A percentile compares a stretch with the other conserved stretches of the same genome.
These are phyloP conservation scores for Toxotes lorentzi DNA, from an alignment of 2,797 vertebrate species.

Conservation along the genomic window DNA sequence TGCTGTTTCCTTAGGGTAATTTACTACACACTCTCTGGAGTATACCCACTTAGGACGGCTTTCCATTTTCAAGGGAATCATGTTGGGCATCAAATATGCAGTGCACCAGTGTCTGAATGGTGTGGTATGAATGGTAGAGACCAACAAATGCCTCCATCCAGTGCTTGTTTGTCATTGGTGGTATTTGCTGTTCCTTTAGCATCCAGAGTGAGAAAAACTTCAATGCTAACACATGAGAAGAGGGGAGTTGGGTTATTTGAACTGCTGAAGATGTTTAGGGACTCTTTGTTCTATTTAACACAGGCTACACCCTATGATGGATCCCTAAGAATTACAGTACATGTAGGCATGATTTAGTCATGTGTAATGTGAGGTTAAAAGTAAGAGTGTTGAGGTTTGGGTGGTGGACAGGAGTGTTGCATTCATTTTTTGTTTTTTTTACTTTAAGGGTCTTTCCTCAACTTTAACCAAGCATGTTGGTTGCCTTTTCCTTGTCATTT, in stretches of 20 bases:
- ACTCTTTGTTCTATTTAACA: not conserved
- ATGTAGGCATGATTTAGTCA: not conserved
- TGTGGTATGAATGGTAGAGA: not conserved
- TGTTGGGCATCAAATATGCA: conserved; percentile 59
- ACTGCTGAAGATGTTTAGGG: not conserved
- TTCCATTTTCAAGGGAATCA: conserved; percentile 82
- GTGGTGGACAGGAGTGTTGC: too few species aligned
- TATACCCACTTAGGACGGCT: conserved; percentile 65
- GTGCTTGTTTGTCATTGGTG: not conserved
- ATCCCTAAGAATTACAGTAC: not conserved
- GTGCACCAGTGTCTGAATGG: conserved; percentile 31
- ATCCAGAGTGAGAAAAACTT: not conserved
- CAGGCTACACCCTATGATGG: not conserved
- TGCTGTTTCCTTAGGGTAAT: conserved; percentile 80
- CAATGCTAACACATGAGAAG: not conserved
- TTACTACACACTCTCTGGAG: conserved; percentile 78
- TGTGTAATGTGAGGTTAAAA: not conserved
- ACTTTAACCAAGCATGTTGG: not conserved
- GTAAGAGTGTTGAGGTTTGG: not conserved
- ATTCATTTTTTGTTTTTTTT: too few species aligned
- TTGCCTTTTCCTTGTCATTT: too few species aligned
- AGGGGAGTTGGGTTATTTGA: not conserved
- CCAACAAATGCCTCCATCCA: conserved; percentile 19
- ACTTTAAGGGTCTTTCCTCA: too few species aligned
- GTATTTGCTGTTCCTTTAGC: not conserved